A percentile compares a stretch with the other conserved stretches of the same genome.
phyloP scores from a whole-genome alignment of 1,140 invertebrate genomes.

The Orius insidiosus region DNA sequence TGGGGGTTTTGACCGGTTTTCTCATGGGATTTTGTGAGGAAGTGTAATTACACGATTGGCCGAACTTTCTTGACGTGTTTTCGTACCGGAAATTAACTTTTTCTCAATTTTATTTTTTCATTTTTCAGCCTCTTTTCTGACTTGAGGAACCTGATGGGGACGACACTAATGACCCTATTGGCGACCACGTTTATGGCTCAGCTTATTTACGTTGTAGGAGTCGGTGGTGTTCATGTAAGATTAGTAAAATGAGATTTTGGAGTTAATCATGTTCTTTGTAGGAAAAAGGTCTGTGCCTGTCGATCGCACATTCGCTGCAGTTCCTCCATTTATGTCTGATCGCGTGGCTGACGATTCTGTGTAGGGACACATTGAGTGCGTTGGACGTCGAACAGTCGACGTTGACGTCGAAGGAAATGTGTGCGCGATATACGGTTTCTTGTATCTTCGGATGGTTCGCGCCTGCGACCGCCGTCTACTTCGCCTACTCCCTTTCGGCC shows the following conservation, averaged over 20 bases:
- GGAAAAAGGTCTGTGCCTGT: constrained; percentile 43
- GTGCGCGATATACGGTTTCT: not conserved
- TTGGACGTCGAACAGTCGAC: constrained; percentile 1
- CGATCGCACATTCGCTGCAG: constrained; percentile 38
- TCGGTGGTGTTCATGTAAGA: constrained; percentile 44
- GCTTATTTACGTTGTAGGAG: constrained; percentile 47
- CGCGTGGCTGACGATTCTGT: constrained; percentile 32
- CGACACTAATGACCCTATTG: constrained; percentile 46
- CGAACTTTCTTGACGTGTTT: too few species aligned
- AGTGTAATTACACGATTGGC: constrained; percentile 1
- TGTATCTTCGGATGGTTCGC: constrained; percentile 5
- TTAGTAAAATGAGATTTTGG: not conserved
- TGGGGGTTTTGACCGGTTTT: not conserved
- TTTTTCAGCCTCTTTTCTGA: constrained; percentile 48
- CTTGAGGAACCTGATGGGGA: constrained; percentile 41
- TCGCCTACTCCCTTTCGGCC: constrained; percentile 29
- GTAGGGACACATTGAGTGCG: constrained; percentile 11
- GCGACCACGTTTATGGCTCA: constrained; percentile 48
- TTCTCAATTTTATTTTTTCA: constrained; percentile 7
- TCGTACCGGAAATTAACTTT: too few species aligned
- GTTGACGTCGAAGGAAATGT: constrained; percentile 2
- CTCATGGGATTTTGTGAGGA: not conserved
- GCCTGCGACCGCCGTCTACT: constrained; percentile 18
- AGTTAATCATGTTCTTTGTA: constrained; percentile 22
- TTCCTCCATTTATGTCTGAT: constrained; percentile 40